Evolutionary conservation across 37 sponge, comb jelly and placozoan species (phyloP), one percentile per base, ranked within the genome.

Genomic region (Diacarnus erythraeanus): DNA sequence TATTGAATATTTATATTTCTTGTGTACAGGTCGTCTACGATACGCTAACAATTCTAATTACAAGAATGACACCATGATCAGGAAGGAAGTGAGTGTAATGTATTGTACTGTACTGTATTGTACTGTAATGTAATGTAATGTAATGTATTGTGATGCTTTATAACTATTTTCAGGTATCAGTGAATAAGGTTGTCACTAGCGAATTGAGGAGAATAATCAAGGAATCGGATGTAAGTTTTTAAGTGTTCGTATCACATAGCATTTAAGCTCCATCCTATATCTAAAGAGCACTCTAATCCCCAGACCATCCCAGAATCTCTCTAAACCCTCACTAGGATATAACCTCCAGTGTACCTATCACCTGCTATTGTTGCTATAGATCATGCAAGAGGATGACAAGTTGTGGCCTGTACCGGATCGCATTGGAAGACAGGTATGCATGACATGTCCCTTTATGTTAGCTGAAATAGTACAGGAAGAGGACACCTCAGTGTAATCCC

Each of bases 31-130:
- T 63, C 83, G 88, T 58, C 85, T 98, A 30, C 72, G 99, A 23
- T 98, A 98, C 72, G 99, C 96, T 18, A 98, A 98, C 87, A 98
- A 98, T 68, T 89, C 90, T 3, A 94, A 98, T 83, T 98, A 98
- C 74, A 98, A 98, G 85, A 98, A 98, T 35, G 99, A 98, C 83
- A 89, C 82, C 25, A 98, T 98, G 99, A 98, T 98, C 79, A 72
- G 99, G 21, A 98, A 98, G 57, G 99, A 98, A 77, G 93, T 96
- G 20, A 38, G 88, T 42, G 18, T 22, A n/a, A 0, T 36, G 20
- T 27, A 37, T 54, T 18, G 8, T 57, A 18, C 26, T 80, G 8
- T 35, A 6, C 3, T 8, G 26, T 38, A 41, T n/a, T n/a, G n/a
- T n/a, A n/a, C n/a, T n/a, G n/a, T n/a, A n/a, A n/a, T n/a, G n/a